Percentiles rank a stretch among this genome's conserved stretches.
Conservation (phyloP, 2,113 vertebrate genomes). For the Indicator indicator region DNA sequence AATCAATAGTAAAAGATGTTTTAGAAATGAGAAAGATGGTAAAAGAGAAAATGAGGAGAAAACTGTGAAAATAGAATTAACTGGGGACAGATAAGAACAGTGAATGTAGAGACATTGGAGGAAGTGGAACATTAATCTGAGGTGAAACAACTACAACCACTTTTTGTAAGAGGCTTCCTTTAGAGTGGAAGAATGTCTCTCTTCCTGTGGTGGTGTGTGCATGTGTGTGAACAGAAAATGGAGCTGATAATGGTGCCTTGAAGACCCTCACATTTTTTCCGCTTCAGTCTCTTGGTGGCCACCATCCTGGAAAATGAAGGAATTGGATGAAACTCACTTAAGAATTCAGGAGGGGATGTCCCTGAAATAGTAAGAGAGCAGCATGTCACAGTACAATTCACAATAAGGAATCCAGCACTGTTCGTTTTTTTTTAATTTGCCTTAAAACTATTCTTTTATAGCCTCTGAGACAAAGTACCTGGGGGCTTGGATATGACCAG, state of each 20-base stretch:
- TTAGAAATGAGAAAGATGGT: slow-evolving; percentile 21
- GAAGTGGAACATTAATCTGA: slow-evolving; percentile 16
- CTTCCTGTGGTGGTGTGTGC: background rate
- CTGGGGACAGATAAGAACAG: background rate
- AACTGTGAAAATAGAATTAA: background rate
- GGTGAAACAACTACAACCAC: background rate
- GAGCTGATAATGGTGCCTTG: slow-evolving; percentile 34
- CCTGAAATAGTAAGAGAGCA: background rate
- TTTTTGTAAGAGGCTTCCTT: slow-evolving; percentile 1
- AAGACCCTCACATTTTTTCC: slow-evolving; percentile 11
- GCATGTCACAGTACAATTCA: slow-evolving; percentile 6
- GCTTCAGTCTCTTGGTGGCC: slow-evolving; percentile 4
- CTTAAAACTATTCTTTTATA: slow-evolving; percentile 30
- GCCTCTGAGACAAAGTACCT: slow-evolving; percentile 28
- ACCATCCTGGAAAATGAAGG: slow-evolving; percentile 17
- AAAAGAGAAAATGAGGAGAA: slow-evolving; percentile 33
- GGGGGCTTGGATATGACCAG: slow-evolving; percentile 44
- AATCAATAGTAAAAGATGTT: slow-evolving; percentile 59
- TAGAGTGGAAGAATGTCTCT: background rate
- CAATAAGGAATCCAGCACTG: background rate
- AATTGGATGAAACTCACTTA: background rate
- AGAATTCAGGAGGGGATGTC: slow-evolving; percentile 37
- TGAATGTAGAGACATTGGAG: background rate
- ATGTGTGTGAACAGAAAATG: background rate
- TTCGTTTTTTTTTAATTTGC: background rate